Evolutionary conservation across 2,888 invertebrate species (phyloP).

Genomic region (Drosophila seclusa): DNA sequence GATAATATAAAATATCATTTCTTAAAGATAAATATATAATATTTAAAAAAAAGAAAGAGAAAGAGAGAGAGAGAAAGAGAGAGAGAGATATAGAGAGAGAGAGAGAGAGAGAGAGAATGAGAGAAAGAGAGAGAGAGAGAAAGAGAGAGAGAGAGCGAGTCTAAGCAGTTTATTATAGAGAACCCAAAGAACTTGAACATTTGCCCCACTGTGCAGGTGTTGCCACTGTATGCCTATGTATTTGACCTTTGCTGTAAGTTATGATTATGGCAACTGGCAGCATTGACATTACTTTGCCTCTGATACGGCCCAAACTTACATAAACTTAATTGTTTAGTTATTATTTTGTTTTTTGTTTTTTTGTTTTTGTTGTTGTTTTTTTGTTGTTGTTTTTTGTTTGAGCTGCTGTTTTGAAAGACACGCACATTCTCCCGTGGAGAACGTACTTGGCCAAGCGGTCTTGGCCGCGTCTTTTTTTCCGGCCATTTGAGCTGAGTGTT

Average conservation of each 20-base stretch:
- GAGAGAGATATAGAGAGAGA: too few relatives aligned
- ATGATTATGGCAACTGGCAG: constrained; percentile 79
- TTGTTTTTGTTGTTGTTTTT: neutral
- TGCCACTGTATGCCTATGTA: constrained; percentile 13
- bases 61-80: too few relatives aligned
- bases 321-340: constrained; percentile 71
- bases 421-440: constrained; percentile 43
- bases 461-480: constrained; percentile 17
- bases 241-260: constrained; percentile 71
- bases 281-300: constrained; percentile 70
- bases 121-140: too few relatives aligned
- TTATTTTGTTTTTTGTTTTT: neutral
- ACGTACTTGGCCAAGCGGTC: neutral
- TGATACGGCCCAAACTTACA: constrained; percentile 50
- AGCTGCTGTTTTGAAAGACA: constrained; percentile 27
- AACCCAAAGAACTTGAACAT: neutral
- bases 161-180: neutral
- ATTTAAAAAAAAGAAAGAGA: too few relatives aligned
- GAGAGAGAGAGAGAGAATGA: too few relatives aligned
- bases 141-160: too few relatives aligned
- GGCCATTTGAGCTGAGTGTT: constrained; percentile 49
- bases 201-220: constrained; percentile 53
- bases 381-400: neutral
- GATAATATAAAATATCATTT: neutral
- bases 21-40: neutral